Conservation (phyloP, 2,797 vertebrate genomes). For the Pseudochirops corinnae region DNA sequence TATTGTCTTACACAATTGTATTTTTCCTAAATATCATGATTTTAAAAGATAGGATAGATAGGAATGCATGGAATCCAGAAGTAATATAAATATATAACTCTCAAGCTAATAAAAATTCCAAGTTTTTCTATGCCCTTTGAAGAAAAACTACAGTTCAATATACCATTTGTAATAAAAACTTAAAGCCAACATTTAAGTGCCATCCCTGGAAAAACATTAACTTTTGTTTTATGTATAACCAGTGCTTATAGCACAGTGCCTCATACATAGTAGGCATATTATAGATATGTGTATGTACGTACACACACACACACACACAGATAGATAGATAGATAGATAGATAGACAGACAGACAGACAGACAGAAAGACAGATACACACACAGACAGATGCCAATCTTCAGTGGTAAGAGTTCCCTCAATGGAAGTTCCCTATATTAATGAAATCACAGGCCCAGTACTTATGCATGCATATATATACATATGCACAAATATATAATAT, state of each 20-base stretch:
- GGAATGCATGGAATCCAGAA: slow-evolving; percentile 43
- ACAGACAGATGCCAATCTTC: neutral
- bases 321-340: too few relatives aligned
- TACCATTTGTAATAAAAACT: slow-evolving; percentile 54
- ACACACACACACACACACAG: too few relatives aligned
- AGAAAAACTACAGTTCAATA: slow-evolving; percentile 25
- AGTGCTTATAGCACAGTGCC: neutral
- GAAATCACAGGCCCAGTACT: neutral
- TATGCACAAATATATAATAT: neutral
- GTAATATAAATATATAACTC: neutral
- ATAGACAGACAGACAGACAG: too few relatives aligned
- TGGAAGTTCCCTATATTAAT: neutral
- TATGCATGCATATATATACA: neutral
- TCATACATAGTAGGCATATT: neutral
- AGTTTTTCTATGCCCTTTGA: neutral
- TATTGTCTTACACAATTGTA: neutral
- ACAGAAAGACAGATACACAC: too few relatives aligned
- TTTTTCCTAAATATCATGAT: neutral
- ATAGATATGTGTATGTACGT: neutral
- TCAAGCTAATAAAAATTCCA: neutral
- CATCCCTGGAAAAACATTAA: slow-evolving; percentile 63
- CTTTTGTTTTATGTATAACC: neutral
- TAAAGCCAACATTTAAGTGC: slow-evolving; percentile 42
- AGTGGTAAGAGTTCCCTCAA: neutral
- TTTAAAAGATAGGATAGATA: slow-evolving; percentile 22